Conservation (phyloP, 2,888 invertebrate species). For the Protonemura montana region DNA sequence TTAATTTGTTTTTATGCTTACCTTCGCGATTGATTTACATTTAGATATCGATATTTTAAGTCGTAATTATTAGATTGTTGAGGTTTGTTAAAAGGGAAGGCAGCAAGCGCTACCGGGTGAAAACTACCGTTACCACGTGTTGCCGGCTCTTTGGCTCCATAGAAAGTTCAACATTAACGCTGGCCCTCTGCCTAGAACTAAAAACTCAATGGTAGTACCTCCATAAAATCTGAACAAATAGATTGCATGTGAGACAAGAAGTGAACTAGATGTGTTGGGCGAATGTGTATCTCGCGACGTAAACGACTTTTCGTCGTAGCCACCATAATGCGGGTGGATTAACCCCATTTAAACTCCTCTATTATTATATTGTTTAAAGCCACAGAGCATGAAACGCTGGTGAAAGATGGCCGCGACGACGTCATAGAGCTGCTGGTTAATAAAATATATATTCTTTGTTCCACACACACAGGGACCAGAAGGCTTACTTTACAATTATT, state of each 20-base stretch:
- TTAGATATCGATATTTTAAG: no score
- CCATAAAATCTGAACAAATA: not conserved
- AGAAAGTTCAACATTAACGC: no score
- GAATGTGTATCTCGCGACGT: not conserved
- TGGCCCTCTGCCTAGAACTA: no score
- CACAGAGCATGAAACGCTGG: not conserved
- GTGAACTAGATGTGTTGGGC: not conserved
- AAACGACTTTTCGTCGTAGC: not conserved
- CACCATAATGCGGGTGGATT: constrained; percentile 7
- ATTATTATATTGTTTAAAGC: constrained; percentile 4
- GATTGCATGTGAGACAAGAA: not conserved
- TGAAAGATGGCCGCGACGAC: not conserved
- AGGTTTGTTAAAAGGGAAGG: no score
- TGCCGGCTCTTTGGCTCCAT: no score
- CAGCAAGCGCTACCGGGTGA: no score
- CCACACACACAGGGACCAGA: not conserved
- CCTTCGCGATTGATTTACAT: no score
- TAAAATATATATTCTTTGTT: constrained; percentile 24
- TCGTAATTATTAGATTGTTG: no score
- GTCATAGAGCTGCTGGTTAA: not conserved
- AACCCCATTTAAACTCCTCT: not conserved
- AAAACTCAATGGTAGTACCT: no score
- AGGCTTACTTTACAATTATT: constrained; percentile 31
- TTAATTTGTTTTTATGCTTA: no score
- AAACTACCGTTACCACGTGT: no score